Evolutionary conservation across 2,888 invertebrate species (phyloP), one percentile per base, ranked within the genome.

Genomic region (Germaria angustata): DNA sequence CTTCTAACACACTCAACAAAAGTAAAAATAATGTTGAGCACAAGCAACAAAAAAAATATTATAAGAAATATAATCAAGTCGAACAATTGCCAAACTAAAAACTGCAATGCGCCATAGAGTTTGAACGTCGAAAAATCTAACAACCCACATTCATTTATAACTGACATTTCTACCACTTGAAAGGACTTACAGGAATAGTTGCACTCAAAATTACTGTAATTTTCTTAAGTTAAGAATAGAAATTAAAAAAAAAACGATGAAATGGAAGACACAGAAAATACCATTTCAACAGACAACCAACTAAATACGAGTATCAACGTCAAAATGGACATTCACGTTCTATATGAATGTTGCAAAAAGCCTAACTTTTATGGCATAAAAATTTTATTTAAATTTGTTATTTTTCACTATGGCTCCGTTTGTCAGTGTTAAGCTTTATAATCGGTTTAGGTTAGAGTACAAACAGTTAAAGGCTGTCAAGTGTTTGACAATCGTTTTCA

Each of bases 381-480:
- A 44, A 39, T 5, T 57, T 28, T 28, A 28, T 28, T 28, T 28
- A 28, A 5, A 59, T 51, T 34, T 34, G 7, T 39, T 68, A 22
- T 36, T 28, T 61, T 39, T 3, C 11, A 6, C 0, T 51, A 20
- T 61, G 46, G 36, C 61, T 32, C 9, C 46, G 3, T 72, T 55
- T 76, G 51, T 78, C 39, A 63, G 55, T 72, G 68, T 57, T 75
- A 75, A 71, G 76, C 66, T 69, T 76, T 66, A 65, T 82, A 82
- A 82, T 79, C 82, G 66, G 82, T 75, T 82, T 79, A 82, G 75
- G 79, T 82, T 82, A 66, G 66, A 82, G 32, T 75, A 44, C 36
- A 71, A 75, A 39, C 34, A 73, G 49, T 69, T 65, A 75, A 65
- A 75, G 69, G 65, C 69, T 75, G 82, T 79, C 81, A 82, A 79